These are phyloP conservation scores for Orthosia gothica DNA, from an alignment of 2,888 invertebrate genomes.

Conservation along the genomic window DNA sequence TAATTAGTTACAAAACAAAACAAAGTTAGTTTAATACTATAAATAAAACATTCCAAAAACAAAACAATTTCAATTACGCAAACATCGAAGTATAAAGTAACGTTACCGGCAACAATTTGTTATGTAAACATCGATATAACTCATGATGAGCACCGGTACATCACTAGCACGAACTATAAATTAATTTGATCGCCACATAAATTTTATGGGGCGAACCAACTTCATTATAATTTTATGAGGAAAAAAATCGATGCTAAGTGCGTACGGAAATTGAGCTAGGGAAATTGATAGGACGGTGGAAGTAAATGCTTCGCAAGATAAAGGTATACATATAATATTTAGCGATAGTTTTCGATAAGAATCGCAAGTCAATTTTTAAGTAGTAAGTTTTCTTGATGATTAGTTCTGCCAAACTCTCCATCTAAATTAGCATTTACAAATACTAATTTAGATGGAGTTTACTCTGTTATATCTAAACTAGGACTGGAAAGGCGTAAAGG, in stretches of 20 bases:
- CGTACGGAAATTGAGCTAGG: conserved; percentile 36
- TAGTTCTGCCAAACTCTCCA: neutral
- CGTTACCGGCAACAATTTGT: conserved; percentile 53
- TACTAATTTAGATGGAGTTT: neutral
- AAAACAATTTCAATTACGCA: conserved; percentile 44
- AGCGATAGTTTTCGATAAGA: neutral
- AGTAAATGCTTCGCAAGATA: neutral
- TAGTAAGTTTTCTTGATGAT: neutral
- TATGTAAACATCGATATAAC: conserved; percentile 54
- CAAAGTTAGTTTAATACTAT: neutral
- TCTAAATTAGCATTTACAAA: neutral
- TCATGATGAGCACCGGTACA: conserved; percentile 51
- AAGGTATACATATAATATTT: neutral
- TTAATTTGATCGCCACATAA: conserved; percentile 73
- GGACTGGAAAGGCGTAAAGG: too few relatives aligned
- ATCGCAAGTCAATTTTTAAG: too few relatives aligned
- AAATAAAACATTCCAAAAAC: conserved; percentile 20
- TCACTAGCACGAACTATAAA: conserved; percentile 68
- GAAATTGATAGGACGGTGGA: conserved; percentile 29
- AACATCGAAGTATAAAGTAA: conserved; percentile 37
- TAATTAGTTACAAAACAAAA: neutral
- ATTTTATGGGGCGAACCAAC: conserved; percentile 61
- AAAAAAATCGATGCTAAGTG: conserved; percentile 50
- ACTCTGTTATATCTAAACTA: neutral
- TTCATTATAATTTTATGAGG: conserved; percentile 63